These are phyloP conservation scores for Gymnothorax javanicus DNA, from an alignment of 2,797 vertebrate species.

Conservation along the genomic window DNA sequence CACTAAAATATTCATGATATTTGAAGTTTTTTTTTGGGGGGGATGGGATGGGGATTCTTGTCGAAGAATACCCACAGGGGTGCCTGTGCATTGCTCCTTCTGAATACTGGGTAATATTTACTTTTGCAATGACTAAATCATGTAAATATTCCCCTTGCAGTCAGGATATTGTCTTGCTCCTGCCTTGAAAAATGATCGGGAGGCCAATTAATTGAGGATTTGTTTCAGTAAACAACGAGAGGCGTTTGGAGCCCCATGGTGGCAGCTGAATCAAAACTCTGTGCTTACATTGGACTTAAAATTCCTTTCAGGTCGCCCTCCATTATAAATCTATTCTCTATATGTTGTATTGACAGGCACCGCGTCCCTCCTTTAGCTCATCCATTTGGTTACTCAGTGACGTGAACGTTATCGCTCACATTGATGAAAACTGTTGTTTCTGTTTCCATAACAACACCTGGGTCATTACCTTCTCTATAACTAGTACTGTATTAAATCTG, in stretches of 20 bases:
- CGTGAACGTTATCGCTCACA: background rate
- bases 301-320: background rate
- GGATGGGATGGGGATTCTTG: too few species aligned
- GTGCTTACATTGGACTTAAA: background rate
- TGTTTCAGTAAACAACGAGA: background rate
- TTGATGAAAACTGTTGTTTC: background rate
- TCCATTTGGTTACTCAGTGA: background rate
- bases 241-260: background rate
- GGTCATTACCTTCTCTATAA: background rate
- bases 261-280: background rate
- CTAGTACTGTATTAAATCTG: background rate
- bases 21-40: background rate
- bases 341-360: background rate
- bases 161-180: background rate
- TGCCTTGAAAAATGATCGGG: background rate
- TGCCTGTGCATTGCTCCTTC: background rate
- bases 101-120: background rate
- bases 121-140: background rate
- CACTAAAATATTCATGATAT: background rate
- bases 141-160: slow-evolving; percentile 10
- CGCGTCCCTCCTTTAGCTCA: background rate
- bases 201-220: slow-evolving; percentile 15
- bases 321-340: background rate
- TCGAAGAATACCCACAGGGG: background rate
- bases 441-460: slow-evolving; percentile 17